phyloP scores from a whole-genome alignment of 2,797 vertebrate species.

The Sebastes taczanowskii region DNA sequence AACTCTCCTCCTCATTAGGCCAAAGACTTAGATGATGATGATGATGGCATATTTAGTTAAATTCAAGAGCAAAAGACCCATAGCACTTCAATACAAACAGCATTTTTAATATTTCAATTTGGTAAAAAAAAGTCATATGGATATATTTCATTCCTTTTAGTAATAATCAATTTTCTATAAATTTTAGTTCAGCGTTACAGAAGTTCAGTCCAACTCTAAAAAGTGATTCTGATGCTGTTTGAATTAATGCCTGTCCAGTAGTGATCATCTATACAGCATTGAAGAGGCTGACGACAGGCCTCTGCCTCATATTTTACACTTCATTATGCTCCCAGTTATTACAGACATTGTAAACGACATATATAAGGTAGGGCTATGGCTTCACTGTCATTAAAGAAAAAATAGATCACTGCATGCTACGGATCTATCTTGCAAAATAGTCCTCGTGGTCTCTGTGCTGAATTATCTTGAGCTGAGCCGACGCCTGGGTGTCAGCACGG shows the following conservation, averaged over 20 bases:
- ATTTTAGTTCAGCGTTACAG: slow-evolving; percentile 17
- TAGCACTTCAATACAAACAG: slow-evolving; percentile 54
- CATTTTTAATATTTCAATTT: slow-evolving; percentile 34
- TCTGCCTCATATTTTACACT: slow-evolving; percentile 6
- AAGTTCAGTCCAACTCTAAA: background rate
- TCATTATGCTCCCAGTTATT: slow-evolving; percentile 16
- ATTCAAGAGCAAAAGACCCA: slow-evolving; percentile 34
- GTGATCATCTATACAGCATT: slow-evolving; percentile 4
- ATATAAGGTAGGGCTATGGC: slow-evolving; percentile 35
- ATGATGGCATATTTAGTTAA: slow-evolving; percentile 17
- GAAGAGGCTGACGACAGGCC: background rate
- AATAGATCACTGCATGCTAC: slow-evolving; percentile 28
- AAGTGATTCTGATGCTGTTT: slow-evolving; percentile 24
- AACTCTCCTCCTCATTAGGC: slow-evolving; percentile 12
- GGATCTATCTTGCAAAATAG: slow-evolving; percentile 45
- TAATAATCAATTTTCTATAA: slow-evolving; percentile 23
- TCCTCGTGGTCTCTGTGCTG: slow-evolving; percentile 22
- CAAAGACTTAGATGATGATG: slow-evolving; percentile 11
- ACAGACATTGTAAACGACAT: slow-evolving; percentile 25
- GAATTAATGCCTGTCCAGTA: slow-evolving; percentile 19
- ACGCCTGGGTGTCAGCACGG: slow-evolving; percentile 11
- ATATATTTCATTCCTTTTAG: background rate
- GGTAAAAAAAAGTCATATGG: background rate
- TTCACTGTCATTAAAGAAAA: slow-evolving; percentile 26
- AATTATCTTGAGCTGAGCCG: slow-evolving; percentile 13